These are phyloP conservation scores for Ceyx melanurus DNA, from an alignment of 2,113 vertebrate species.

Conservation along the genomic window DNA sequence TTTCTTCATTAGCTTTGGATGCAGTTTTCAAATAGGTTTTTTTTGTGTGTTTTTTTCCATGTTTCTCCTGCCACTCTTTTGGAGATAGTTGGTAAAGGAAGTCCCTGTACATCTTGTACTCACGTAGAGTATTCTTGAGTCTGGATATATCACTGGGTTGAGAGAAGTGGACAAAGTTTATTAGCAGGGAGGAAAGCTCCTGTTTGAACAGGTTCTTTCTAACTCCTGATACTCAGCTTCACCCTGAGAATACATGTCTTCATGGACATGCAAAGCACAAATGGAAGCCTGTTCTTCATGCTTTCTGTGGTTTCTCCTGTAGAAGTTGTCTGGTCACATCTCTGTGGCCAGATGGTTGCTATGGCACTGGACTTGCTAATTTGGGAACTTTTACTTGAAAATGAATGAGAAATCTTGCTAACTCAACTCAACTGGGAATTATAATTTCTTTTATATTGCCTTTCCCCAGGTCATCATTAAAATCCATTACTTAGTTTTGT, in stretches of 20 bases:
- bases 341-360: not conserved
- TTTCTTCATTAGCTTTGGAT: not conserved
- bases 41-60: conserved; percentile 40
- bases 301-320: not conserved
- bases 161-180: not conserved
- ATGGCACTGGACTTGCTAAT: not conserved
- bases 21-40: not conserved
- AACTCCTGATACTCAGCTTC: not conserved
- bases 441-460: not conserved
- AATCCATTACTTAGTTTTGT: not conserved
- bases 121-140: conserved; percentile 80
- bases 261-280: not conserved
- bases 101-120: conserved; percentile 83
- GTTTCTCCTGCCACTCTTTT: conserved; percentile 82
- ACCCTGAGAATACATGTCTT: not conserved
- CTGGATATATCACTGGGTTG: conserved; percentile 82
- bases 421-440: not conserved
- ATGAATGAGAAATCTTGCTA: not conserved
- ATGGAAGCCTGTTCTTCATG: not conserved
- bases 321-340: not conserved
- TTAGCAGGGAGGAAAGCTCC: not conserved
- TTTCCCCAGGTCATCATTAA: not conserved
- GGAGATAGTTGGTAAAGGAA: conserved; percentile 88
- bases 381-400: not conserved
- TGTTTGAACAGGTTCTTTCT: not conserved